These are phyloP conservation scores for Microhierax caerulescens DNA, from an alignment of 2,797 vertebrate species.

Conservation along the genomic window DNA sequence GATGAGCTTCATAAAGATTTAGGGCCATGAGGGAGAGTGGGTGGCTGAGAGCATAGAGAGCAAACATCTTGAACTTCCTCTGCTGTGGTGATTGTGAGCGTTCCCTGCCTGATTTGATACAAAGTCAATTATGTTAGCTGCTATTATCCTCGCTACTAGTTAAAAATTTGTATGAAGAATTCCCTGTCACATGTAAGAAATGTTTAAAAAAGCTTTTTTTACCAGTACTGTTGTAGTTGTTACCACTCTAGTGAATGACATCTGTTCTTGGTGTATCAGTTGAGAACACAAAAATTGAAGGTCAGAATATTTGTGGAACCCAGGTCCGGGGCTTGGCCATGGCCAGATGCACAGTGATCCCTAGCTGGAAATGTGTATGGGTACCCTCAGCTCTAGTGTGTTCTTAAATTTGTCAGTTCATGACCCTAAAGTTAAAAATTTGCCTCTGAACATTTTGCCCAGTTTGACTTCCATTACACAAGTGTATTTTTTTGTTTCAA, in stretches of 20 bases:
- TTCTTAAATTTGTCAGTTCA: neutral
- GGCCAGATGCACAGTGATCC: neutral
- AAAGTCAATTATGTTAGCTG: neutral
- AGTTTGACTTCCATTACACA: neutral
- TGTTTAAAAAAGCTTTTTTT: neutral
- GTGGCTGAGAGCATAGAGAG: neutral
- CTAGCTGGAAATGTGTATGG: neutral
- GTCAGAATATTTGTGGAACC: neutral
- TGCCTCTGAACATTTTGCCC: rapidly evolving
- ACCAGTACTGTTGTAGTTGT: rapidly evolving
- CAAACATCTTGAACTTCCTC: neutral
- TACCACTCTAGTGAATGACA: neutral
- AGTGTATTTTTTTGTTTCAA: neutral
- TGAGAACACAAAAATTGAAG: neutral
- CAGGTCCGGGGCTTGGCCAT: neutral
- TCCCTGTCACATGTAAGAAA: neutral
- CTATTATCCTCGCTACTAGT: neutral
- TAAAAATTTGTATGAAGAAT: neutral
- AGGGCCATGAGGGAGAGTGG: neutral
- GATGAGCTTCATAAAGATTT: neutral
- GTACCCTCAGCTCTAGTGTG: neutral
- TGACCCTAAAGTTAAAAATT: neutral
- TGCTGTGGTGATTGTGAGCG: rapidly evolving
- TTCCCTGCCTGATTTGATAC: neutral
- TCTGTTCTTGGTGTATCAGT: neutral